Base-by-base conservation (phyloP, 2,797 vertebrate genomes). In the Pagetopsis macropterus region DNA sequence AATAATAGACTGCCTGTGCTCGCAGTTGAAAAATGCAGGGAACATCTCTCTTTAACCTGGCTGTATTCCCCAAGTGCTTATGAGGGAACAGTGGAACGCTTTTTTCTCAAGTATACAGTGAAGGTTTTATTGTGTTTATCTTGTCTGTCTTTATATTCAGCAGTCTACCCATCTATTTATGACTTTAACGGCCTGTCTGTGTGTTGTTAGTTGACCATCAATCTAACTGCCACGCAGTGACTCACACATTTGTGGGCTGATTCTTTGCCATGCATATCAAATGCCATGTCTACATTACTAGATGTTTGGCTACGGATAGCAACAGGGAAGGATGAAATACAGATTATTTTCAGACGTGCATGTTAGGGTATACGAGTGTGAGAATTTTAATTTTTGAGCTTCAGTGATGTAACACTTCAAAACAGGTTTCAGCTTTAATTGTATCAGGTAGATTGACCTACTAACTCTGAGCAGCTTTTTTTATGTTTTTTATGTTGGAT, bases 111-210 rank as follows among this genome's bases (percentile, higher is more conserved):
- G 40, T 74, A 49, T 61, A 65, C 14, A 76, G 19, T 14, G 43
- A 75, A 33, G 61, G 31, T 66, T 80, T 72, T 6, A 37, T 58
- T 82, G 67, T 77, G 69, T 87, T 82, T 77, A 71, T 89, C 72
- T 64, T 65, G 76, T 83, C 73, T 49, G 70, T 85, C 72, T 83
- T 65, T 54, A 75, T 75, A 59, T 76, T 72, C 66, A 65, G 76
- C 67, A 19, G 19, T 74, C 48, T 71, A 19, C 74, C 72, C 59
- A 88, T 90, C 88, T 78, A 76, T 89, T 83, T 58, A 44, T 84
- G 75, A 72, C 73, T 89, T 87, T 92, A 90, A 90, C 88, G 81
- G 81, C 81, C 84, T 90, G 91, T 90, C 90, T 79, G 58, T 84
- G 75, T 78, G 65, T 70, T 79, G 89, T 84, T 78, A 64, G 78